Evolutionary conservation across 1,140 invertebrate species (phyloP), one percentile per base, ranked within the genome.

Genomic region (Panulirus ornatus): DNA sequence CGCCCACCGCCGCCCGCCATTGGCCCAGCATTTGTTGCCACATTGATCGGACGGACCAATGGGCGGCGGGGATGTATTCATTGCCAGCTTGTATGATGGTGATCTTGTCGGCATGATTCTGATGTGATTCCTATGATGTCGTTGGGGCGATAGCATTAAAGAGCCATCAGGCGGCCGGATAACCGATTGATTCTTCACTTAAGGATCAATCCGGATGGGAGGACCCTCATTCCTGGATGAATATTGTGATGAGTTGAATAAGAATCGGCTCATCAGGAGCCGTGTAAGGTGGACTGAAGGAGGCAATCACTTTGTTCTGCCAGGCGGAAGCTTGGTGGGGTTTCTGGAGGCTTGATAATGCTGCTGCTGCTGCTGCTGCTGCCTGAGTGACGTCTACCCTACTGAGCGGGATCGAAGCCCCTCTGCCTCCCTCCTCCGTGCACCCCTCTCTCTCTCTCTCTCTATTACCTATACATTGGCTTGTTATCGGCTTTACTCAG

Each of bases 91-190:
- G 73, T 76, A 87, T 87, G 84, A 87, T 78, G 84, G 75, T 78
- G 73, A 87, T 87, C 84, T 87, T 87, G 84, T 76, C 73, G 73
- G 75, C 78, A 87, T 87, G 84, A 87, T 78, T 87, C 84, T 87
- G 75, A 87, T 87, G 73, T 38, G 84, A 63, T 38, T 87, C 75
- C 75, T 78, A 87, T 87, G 73, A 87, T 87, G 84, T 87, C 84
- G 84, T 87, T 42, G 75, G 73, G 47, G 27, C 47, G 73, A 54
- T 78, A 30, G 73, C 73, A 87, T 87, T 79, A 87, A 76, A 87
- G 84, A 75, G 71, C 75, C 84, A 87, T 87, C 84, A 63, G 54
- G 71, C 47, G 75, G 34, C 84, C 84, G 30, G 84, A 44, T 75
- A 76, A 76, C 71, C 84, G 47, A 87, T 87, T 87, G 84, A 87